A percentile compares a stretch with the other conserved stretches of the same genome.
Conservation (phyloP, 2,888 invertebrate genomes). For the Drosophila macrothrix region DNA sequence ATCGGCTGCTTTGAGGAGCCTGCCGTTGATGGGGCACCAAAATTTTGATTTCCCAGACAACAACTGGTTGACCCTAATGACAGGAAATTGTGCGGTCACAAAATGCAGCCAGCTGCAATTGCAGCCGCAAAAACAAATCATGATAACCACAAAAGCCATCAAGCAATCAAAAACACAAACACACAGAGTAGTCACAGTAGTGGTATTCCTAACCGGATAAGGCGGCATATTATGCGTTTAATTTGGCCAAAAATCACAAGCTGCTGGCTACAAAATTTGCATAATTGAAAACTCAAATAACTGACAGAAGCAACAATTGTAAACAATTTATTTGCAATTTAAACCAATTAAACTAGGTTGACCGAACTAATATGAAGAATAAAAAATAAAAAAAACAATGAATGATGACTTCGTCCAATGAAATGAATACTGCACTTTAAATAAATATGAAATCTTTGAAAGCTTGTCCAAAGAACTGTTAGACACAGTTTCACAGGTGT, state of each 20-base stretch:
- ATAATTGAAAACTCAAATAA: constrained; percentile 65
- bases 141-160: constrained; percentile 69
- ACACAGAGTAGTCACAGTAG: background rate
- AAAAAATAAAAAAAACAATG: background rate
- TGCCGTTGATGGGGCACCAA: constrained; percentile 38
- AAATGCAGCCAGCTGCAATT: constrained; percentile 25
- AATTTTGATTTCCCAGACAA: constrained; percentile 58
- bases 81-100: constrained; percentile 77
- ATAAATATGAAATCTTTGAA: background rate
- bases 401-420: background rate
- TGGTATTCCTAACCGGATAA: constrained; percentile 22
- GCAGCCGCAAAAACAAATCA: constrained; percentile 77
- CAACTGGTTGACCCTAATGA: constrained; percentile 77
- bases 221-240: constrained; percentile 57
- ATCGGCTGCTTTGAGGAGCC: constrained; percentile 42
- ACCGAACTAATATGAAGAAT: background rate
- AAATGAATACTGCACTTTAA: background rate
- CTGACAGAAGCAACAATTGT: constrained; percentile 4
- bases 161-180: constrained; percentile 28
- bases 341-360: background rate
- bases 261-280: constrained; percentile 53
- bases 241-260: constrained; percentile 56
- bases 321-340: background rate
- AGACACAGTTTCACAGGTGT: background rate
- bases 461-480: background rate